These are phyloP conservation scores for Caenorhabditis drosophilae DNA, from an alignment of 2,888 invertebrate species.

Conservation along the genomic window DNA sequence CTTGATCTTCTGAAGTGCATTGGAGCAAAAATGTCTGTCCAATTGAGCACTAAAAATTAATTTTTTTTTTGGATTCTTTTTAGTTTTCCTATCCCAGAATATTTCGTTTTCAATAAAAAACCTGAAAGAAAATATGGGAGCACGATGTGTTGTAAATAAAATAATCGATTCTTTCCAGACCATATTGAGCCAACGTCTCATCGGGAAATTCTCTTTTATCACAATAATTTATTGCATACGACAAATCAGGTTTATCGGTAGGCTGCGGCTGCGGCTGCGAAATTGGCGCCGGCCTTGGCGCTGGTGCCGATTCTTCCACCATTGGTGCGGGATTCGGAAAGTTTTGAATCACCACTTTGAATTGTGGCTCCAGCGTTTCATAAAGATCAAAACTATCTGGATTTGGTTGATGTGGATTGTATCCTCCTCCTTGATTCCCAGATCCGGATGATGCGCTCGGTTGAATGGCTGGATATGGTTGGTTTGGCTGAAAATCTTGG, in stretches of 20 bases:
- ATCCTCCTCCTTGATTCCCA: too few relatives aligned
- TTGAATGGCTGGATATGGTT: slow-evolving; percentile 27
- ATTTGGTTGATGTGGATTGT: slow-evolving; percentile 25
- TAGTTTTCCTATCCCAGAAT: neutral
- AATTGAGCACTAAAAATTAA: slow-evolving; percentile 58
- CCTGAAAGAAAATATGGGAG: slow-evolving; percentile 61
- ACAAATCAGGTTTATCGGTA: slow-evolving; percentile 39
- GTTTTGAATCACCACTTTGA: slow-evolving; percentile 27
- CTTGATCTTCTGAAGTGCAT: slow-evolving; percentile 59
- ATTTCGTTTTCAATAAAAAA: neutral
- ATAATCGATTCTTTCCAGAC: slow-evolving; percentile 59
- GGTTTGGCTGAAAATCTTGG: slow-evolving; percentile 7
- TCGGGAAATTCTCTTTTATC: slow-evolving; percentile 54
- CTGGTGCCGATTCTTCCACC: slow-evolving; percentile 1
- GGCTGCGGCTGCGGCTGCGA: slow-evolving; percentile 9
- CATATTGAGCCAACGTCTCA: slow-evolving; percentile 47
- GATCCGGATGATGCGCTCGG: slow-evolving; percentile 34
- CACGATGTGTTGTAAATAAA: slow-evolving; percentile 66
- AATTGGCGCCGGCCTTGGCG: slow-evolving; percentile 24
- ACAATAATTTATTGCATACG: slow-evolving; percentile 63
- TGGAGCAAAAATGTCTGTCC: slow-evolving; percentile 64
- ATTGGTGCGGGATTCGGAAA: slow-evolving; percentile 6
- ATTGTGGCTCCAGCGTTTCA: slow-evolving; percentile 7
- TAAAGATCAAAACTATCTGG: slow-evolving; percentile 9
- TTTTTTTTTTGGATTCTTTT: neutral